Percentiles rank a stretch among this genome's conserved stretches.
phyloP scores from a whole-genome alignment of 2,113 vertebrate species.

The Picathartes gymnocephalus region DNA sequence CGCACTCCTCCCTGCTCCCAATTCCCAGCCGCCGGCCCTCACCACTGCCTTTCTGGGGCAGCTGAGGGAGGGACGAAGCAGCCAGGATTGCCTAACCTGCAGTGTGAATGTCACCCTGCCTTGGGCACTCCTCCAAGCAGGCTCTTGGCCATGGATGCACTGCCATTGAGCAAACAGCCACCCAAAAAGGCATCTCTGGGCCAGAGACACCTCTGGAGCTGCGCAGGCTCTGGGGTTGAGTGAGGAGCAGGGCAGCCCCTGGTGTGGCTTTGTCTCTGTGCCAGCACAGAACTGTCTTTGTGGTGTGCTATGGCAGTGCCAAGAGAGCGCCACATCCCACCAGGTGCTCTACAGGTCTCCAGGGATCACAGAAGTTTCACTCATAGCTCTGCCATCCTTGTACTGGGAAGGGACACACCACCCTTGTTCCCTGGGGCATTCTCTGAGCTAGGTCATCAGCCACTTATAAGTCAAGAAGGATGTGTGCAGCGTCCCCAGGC shows the following conservation, averaged over 20 bases:
- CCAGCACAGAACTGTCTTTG: neutral
- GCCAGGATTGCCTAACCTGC: neutral
- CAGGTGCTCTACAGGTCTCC: neutral
- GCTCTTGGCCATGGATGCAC: neutral
- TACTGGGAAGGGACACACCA: neutral
- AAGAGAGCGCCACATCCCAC: neutral
- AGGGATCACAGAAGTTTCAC: neutral
- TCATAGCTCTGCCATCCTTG: neutral
- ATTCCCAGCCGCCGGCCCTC: neutral
- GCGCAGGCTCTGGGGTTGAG: neutral
- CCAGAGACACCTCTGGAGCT: neutral
- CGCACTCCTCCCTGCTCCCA: neutral
- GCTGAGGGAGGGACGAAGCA: neutral
- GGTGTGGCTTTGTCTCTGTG: neutral
- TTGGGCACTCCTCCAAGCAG: neutral
- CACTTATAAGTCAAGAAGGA: neutral
- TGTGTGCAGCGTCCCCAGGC: neutral
- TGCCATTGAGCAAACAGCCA: neutral
- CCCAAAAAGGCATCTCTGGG: neutral
- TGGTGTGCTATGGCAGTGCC: neutral
- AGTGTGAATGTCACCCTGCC: constrained; percentile 22
- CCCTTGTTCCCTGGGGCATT: neutral
- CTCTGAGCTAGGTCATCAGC: neutral
- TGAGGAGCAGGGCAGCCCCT: fast-evolving
- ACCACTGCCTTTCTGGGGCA: constrained; percentile 32